Percentiles rank a stretch among this genome's conserved stretches.
Evolutionary conservation across 2,888 invertebrate species (phyloP).

Genomic region (Galeruca laticollis): DNA sequence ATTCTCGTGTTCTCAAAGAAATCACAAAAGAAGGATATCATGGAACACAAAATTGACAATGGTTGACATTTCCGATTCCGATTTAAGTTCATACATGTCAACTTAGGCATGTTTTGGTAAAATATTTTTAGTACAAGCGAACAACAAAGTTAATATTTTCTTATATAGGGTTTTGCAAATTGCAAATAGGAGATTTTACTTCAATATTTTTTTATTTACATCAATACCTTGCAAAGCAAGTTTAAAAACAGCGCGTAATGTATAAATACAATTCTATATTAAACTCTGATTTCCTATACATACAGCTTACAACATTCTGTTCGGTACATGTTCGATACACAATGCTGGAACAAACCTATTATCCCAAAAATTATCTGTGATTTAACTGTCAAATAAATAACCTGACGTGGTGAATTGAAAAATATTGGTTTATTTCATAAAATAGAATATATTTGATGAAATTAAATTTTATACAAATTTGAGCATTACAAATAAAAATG

Average conservation of each 20-base stretch:
- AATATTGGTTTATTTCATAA: neutral
- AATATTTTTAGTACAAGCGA: neutral
- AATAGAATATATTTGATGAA: neutral
- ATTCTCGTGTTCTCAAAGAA: conserved; percentile 22
- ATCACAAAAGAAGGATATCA: conserved; percentile 28
- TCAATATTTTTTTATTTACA: too few species aligned
- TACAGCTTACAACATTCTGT: too few species aligned
- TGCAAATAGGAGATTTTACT: too few species aligned
- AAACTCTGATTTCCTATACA: too few species aligned
- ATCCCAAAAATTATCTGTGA: neutral
- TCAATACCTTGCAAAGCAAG: too few species aligned
- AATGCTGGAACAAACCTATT: too few species aligned
- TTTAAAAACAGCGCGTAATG: too few species aligned
- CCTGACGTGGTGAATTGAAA: neutral
- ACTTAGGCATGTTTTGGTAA: neutral
- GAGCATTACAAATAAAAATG: conserved; percentile 39
- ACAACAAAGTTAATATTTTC: too few species aligned
- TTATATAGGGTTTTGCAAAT: too few species aligned
- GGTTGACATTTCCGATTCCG: conserved; percentile 36
- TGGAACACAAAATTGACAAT: conserved; percentile 19
- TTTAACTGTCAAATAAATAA: neutral
- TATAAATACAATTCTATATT: too few species aligned
- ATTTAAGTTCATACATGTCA: neutral
- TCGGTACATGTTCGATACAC: too few species aligned
- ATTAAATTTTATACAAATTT: too few species aligned